Evolutionary conservation across 2,888 invertebrate species (phyloP), one percentile per base, ranked within the genome.

Genomic region (Pyralis farinalis): DNA sequence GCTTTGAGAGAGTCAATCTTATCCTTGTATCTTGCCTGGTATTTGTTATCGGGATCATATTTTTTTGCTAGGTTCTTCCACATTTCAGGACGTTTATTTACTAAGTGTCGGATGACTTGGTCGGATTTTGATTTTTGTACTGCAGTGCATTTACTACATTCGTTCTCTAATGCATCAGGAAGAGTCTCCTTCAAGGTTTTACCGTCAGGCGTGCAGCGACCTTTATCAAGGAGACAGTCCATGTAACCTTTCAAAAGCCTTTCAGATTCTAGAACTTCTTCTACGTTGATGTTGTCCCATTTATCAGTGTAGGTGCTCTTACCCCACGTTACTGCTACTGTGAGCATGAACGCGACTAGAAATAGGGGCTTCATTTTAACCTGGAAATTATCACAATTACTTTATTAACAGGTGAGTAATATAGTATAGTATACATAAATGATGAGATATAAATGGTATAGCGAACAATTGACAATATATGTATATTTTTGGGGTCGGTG

Each of bases 91-190:
- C 92, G 93, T 46, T 94, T 91, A 54, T 94, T 92, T 27, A 94
- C 91, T 43, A 96, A 80, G 67, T 85, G 91, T 30, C 88, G 90
- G 44, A 95, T 90, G 0, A 95, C 93, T 69, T 93, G 93, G 54
- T 93, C 93, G 39, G 93, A 74, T 0, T 77, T 64, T 1, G 51
- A 42, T 47, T 85, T 86, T 44, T 90, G 89, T 90, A 90, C 91
- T 74, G 90, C 51, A 71, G 92, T 94, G 68, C 95, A 95, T 70
- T 94, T 93, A 35, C 77, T 68, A 71, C 95, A 95, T 36, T 92
- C 92, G 25, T 92, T 90, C 53, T 91, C 90, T 31, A 95, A 68
- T 0, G 95, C 95, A 50, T 95, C 95, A 0, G 95, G 94, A 1
- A 95, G 82, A 1, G 90, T 78, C 46, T 89, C 87, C 43, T 88